phyloP scores from a whole-genome alignment of 2,888 invertebrate species.

The Calameuta filiformis region DNA sequence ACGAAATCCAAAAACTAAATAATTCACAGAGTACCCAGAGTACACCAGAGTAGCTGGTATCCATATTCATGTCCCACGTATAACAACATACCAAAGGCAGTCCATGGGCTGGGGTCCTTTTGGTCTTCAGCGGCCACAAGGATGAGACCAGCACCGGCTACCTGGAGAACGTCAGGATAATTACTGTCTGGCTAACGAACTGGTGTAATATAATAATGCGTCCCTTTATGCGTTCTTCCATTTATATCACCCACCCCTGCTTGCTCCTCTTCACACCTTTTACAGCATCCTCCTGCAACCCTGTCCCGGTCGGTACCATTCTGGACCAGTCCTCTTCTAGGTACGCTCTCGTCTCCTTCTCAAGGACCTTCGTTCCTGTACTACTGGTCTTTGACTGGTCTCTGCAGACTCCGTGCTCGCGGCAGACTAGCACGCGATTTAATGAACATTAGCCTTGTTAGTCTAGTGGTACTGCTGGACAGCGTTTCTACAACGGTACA shows the following conservation, averaged over 20 bases:
- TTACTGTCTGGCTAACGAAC: conserved; percentile 48
- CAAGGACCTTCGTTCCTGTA: conserved; percentile 8
- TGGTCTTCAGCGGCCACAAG: too few relatives aligned
- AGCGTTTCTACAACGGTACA: conserved; percentile 25
- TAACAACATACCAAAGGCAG: too few relatives aligned
- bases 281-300: neutral
- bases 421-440: conserved; percentile 36
- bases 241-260: conserved; percentile 6
- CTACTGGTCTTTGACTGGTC: neutral
- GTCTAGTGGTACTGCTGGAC: conserved; percentile 38
- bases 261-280: conserved; percentile 1
- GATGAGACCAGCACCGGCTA: too few relatives aligned
- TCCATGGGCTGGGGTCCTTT: too few relatives aligned
- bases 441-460: conserved; percentile 54
- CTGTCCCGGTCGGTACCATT: conserved; percentile 1
- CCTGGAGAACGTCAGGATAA: conserved; percentile 34
- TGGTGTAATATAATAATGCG: conserved; percentile 48
- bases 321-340: conserved; percentile 15
- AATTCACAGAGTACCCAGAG: too few relatives aligned
- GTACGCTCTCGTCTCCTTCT: conserved; percentile 15
- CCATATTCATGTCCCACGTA: too few relatives aligned
- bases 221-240: conserved; percentile 34
- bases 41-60: too few relatives aligned
- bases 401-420: conserved; percentile 8
- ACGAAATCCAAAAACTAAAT: too few relatives aligned